Evolutionary conservation across 2,888 invertebrate species (phyloP).

Genomic region (Drosophila merina): DNA sequence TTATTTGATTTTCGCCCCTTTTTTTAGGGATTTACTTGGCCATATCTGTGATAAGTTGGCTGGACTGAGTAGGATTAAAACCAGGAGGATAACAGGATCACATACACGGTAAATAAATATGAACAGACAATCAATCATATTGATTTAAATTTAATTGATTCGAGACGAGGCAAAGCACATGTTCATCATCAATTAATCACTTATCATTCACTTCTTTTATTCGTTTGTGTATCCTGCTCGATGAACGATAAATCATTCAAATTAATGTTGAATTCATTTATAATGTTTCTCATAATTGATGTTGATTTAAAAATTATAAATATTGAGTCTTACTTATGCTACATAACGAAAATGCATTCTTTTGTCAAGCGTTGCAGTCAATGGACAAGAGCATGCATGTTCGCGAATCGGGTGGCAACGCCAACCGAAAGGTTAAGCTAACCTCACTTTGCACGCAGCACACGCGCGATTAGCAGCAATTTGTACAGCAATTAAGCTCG

Average conservation of each 20-base stretch:
- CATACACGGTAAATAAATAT: background rate
- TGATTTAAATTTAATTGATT: constrained; percentile 17
- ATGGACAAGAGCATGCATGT: background rate
- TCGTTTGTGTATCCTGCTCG: background rate
- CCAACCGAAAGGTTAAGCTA: background rate
- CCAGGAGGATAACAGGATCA: background rate
- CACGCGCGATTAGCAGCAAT: constrained; percentile 42
- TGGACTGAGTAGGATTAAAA: background rate
- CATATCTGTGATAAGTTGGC: constrained; percentile 19
- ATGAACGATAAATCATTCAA: constrained; percentile 10
- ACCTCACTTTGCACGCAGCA: constrained; percentile 13
- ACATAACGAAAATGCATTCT: too few species aligned
- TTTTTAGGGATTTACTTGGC: background rate
- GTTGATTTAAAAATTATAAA: background rate
- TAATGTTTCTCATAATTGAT: background rate
- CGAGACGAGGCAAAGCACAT: constrained; percentile 2
- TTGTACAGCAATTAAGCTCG: constrained; percentile 44
- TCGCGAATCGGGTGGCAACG: constrained; percentile 9
- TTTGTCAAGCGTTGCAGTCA: too few species aligned
- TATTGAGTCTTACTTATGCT: background rate
- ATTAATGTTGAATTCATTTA: constrained; percentile 3
- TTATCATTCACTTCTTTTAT: background rate
- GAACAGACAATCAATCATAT: constrained; percentile 2
- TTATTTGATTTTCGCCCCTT: constrained; percentile 19
- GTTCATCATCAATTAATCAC: constrained; percentile 12